A percentile compares a stretch with the other conserved stretches of the same genome.
These are phyloP conservation scores for Euleptes europaea DNA, from an alignment of 2,113 vertebrate species.

Conservation along the genomic window DNA sequence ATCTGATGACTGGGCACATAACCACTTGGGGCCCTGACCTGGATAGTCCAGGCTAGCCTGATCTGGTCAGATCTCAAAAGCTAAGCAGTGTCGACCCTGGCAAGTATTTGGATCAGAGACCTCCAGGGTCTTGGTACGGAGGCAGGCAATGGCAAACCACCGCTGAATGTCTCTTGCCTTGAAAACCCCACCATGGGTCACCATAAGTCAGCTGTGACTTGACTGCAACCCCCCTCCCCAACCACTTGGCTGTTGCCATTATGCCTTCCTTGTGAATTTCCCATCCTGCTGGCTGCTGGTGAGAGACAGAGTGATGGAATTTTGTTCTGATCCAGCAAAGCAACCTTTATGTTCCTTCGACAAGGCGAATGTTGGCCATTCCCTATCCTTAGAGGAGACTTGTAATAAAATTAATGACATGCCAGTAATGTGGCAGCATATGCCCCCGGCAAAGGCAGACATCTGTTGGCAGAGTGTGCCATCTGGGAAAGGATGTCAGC, in stretches of 20 bases:
- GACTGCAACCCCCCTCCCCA: no score
- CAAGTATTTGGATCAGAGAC: no score
- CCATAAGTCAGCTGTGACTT: no score
- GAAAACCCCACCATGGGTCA: no score
- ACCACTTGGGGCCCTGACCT: no score
- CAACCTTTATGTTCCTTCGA: not conserved
- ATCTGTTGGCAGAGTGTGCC: slow-evolving; percentile 8
- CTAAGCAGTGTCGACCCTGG: no score
- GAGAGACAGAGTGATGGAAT: not conserved
- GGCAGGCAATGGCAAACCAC: no score
- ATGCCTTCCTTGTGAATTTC: not conserved
- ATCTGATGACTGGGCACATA: not conserved
- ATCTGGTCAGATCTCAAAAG: no score
- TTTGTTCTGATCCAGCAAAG: not conserved
- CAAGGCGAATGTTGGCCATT: not conserved
- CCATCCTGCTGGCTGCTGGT: not conserved
- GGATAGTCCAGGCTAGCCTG: no score
- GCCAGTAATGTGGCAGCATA: not conserved
- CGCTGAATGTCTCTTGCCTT: no score
- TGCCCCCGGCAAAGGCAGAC: not conserved
- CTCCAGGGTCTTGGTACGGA: no score
- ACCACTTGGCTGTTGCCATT: no score
- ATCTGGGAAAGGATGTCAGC: slow-evolving; percentile 2
- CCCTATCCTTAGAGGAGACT: not conserved
- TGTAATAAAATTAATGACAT: not conserved